Percentiles rank a stretch among this genome's conserved stretches.
These are phyloP conservation scores for Incurvaria masculella DNA, from an alignment of 2,888 invertebrate genomes.

Conservation along the genomic window DNA sequence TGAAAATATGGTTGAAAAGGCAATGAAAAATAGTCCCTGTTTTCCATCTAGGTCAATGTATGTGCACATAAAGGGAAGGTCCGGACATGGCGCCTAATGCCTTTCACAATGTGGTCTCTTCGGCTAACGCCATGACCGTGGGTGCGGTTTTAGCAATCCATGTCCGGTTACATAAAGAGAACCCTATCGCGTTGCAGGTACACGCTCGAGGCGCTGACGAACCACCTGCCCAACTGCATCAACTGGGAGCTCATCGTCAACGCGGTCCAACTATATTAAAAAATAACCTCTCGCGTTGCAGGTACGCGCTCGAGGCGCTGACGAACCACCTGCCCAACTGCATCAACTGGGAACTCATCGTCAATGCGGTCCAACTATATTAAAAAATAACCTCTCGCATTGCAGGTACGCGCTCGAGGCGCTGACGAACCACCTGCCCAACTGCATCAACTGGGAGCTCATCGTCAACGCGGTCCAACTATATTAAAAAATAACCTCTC, in stretches of 20 bases:
- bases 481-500: slow-evolving; percentile 3
- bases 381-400: slow-evolving; percentile 12
- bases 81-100: too few species aligned
- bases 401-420: slow-evolving; percentile 67
- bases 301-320: slow-evolving; percentile 74
- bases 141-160: too few species aligned
- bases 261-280: slow-evolving; percentile 67
- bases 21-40: too few species aligned
- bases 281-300: slow-evolving; percentile 21
- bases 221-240: slow-evolving; percentile 87
- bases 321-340: slow-evolving; percentile 86
- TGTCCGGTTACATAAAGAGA: too few species aligned
- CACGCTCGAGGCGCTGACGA: slow-evolving; percentile 78
- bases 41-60: too few species aligned
- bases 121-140: too few species aligned
- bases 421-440: slow-evolving; percentile 82
- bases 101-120: too few species aligned
- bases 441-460: slow-evolving; percentile 92
- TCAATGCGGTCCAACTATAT: slow-evolving; percentile 89
- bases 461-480: slow-evolving; percentile 96
- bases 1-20: too few species aligned
- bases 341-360: slow-evolving; percentile 93
- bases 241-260: slow-evolving; percentile 94
- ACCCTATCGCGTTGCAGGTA: slow-evolving; percentile 45
- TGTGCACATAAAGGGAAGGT: too few species aligned